A percentile compares a stretch with the other conserved stretches of the same genome.
Evolutionary conservation across 2,113 vertebrate genomes (phyloP).

Genomic region (Pao palembangensis): DNA sequence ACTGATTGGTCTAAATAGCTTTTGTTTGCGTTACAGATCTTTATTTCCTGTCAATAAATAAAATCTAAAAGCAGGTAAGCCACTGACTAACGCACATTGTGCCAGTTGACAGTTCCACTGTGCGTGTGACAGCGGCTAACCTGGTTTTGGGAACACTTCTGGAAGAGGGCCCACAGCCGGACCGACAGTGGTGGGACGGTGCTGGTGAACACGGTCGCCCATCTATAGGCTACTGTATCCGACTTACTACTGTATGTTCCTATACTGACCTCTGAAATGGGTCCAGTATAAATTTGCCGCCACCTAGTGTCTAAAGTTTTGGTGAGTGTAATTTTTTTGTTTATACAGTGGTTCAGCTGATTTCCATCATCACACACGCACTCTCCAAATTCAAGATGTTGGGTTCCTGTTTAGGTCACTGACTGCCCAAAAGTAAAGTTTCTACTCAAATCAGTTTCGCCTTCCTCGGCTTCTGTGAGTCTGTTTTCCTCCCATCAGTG

Average conservation of each 20-base stretch:
- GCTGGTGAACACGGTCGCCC: conserved; percentile 19
- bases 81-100: conserved; percentile 99
- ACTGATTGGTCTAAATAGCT: conserved; percentile 2
- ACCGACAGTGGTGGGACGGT: conserved; percentile 29
- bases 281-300: conserved; percentile 14
- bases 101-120: conserved; percentile 89
- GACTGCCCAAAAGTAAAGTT: conserved; percentile 32
- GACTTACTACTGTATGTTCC: conserved; percentile 36
- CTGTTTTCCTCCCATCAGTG: conserved; percentile 17
- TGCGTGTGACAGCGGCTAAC: conserved; percentile 99
- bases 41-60: conserved; percentile 11
- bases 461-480: conserved; percentile 1
- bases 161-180: conserved; percentile 30
- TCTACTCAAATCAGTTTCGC: conserved; percentile 23
- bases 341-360: conserved; percentile 15
- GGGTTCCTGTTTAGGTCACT: background rate
- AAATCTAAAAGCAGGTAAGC: conserved; percentile 94
- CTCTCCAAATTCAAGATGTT: conserved; percentile 6
- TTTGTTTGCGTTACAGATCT: conserved; percentile 36
- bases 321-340: conserved; percentile 38
- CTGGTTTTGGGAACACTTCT: conserved; percentile 87
- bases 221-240: conserved; percentile 34
- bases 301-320: conserved; percentile 12
- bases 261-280: conserved; percentile 34
- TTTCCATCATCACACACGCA: background rate